Conservation (phyloP, 2,888 invertebrate genomes). For the Macrosiphum euphorbiae region DNA sequence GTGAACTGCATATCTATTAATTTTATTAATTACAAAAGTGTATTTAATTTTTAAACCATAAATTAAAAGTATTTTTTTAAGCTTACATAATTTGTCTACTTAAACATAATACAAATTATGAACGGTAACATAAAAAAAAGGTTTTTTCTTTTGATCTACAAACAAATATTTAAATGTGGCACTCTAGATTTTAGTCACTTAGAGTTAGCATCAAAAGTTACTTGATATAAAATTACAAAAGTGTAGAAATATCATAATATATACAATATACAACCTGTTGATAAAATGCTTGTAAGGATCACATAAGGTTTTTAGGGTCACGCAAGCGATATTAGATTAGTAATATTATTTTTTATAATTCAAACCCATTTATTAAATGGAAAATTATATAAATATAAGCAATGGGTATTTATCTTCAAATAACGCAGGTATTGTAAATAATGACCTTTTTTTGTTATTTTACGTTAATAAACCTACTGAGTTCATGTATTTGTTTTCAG, state of each 20-base stretch:
- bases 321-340: neutral
- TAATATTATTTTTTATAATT: slow-evolving; percentile 18
- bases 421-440: neutral
- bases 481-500: neutral
- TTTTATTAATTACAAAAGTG: neutral
- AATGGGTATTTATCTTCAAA: neutral
- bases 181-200: neutral
- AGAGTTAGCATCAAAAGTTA: neutral
- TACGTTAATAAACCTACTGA: neutral
- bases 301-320: neutral
- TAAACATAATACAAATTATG: neutral
- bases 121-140: neutral
- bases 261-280: neutral
- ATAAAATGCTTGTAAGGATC: neutral
- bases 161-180: neutral
- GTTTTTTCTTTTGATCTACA: neutral
- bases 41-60: neutral
- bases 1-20: neutral
- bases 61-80: neutral
- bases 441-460: slow-evolving; percentile 1
- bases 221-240: neutral
- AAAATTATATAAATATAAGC: neutral
- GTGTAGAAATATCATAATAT: neutral
- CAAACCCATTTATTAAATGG: neutral
- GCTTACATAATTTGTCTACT: neutral